A percentile compares a stretch with the other conserved stretches of the same genome.
Conservation (phyloP, 2,797 vertebrate species). For the Austrolebias charrua region DNA sequence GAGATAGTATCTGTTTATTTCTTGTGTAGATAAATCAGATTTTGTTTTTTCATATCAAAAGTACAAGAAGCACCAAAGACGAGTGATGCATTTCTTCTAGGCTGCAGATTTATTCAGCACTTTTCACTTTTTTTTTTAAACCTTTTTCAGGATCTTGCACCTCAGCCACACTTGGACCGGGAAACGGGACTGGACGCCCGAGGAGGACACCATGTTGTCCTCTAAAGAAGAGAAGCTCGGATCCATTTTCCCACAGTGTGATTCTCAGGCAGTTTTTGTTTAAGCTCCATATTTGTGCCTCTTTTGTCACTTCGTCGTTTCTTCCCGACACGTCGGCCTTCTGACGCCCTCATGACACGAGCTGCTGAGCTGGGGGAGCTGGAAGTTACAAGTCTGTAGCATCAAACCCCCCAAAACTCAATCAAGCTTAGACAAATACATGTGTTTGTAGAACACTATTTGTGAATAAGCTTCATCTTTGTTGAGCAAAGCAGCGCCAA, state of each 20-base stretch:
- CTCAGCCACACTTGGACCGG: slow-evolving; percentile 19
- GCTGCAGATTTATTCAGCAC: slow-evolving; percentile 3
- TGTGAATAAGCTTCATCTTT: background rate
- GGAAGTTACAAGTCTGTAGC: background rate
- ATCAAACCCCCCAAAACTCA: background rate
- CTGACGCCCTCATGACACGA: slow-evolving; percentile 25
- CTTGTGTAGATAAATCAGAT: background rate
- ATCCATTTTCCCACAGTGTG: slow-evolving; percentile 47
- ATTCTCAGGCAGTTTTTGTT: slow-evolving; percentile 46
- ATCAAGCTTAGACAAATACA: background rate
- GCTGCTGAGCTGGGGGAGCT: slow-evolving; percentile 56
- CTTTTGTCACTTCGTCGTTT: slow-evolving; percentile 14
- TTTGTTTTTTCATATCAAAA: slow-evolving; percentile 7
- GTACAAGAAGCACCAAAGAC: background rate
- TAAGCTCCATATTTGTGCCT: slow-evolving; percentile 20
- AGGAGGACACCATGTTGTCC: slow-evolving; percentile 42
- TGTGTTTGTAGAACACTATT: background rate
- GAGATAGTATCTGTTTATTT: slow-evolving; percentile 36
- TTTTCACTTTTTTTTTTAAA: slow-evolving; percentile 27
- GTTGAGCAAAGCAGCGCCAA: background rate
- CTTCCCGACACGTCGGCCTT: slow-evolving; percentile 15
- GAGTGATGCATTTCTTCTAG: slow-evolving; percentile 16
- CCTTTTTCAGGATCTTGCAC: slow-evolving; percentile 33
- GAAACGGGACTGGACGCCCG: slow-evolving; percentile 26
- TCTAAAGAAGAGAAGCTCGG: slow-evolving; percentile 29